Evolutionary conservation across 2,888 invertebrate species (phyloP), one percentile per base, ranked within the genome.

Genomic region (Parascotia fuliginaria): DNA sequence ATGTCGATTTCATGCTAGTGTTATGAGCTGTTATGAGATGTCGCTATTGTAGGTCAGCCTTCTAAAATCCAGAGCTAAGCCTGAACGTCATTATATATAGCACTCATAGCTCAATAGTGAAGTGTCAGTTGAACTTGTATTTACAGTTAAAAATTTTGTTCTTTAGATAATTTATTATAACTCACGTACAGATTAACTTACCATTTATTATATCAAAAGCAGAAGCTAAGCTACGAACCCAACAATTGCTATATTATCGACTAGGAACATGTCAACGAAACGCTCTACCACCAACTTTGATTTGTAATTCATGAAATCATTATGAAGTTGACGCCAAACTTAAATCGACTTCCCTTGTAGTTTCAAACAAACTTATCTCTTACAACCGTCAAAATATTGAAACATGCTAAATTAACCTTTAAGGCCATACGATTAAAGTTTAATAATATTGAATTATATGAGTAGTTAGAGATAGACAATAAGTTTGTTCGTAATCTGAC

Each of bases 311-410:
- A 72, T 71, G 68, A 70, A 71, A 74, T 76, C 75, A 78, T 77
- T 75, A 78, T 67, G 60, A 72, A 76, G 69, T 74, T 71, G 49
- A 65, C 59, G 55, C 63, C 55, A 61, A 79, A 79, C 75, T 79
- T 77, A 73, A 77, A 79, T 79, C 75, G 77, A 72, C 77, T 79
- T 79, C 71, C 57, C 77, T 71, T 78, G 77, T 76, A 70, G 65
- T 70, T 68, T 41, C 16, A 3, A n/a, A 11, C 71, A 55, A 67
- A 59, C 16, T 59, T 70, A 37, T 7, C 31, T 42, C n/a, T n/a
- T 42, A 27, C 47, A 11, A 32, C 24, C 42, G 9, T n/a, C 12
- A 2, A 16, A 45, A 31, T 36, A 22, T 24, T 13, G 14, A 1
- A 9, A 13, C 43, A 24, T 9, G 33, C 43, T 3, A 69, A 29